Evolutionary conservation across 2,113 vertebrate genomes (phyloP), one percentile per base, ranked within the genome.

Genomic region (Prunella himalayana): DNA sequence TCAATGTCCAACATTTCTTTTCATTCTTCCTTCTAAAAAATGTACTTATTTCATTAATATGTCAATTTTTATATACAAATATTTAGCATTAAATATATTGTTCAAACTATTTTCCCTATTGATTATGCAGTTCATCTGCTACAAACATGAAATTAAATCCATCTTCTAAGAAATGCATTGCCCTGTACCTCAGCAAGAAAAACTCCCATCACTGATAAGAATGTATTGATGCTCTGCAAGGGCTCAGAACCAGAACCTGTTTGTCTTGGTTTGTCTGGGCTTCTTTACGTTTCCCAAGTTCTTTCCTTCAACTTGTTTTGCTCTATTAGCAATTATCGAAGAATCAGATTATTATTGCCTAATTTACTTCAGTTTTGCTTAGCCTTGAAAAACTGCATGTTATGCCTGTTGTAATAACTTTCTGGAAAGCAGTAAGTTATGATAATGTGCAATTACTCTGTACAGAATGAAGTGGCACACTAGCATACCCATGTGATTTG

Each of bases 291-390:
- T 73, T 73, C 31, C 16, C 24, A 63, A 28, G 5, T 30, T 82
- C 19, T 39, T 61, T 28, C 8, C 30, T 82, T 71, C 30, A 42
- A 5, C 17, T 63, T 59, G 6, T 68, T 80, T 83, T 72, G 8
- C n/a, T 44, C 9, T 41, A 63, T 76, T 54, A 35, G 12, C 24
- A 76, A 49, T 66, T 76, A 28, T 28, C 0, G 1, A 63, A 27
- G 37, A 63, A 53, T 31, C n/a, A 66, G n/a, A 20, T 37, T 13
- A 27, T 41, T 71, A 41, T 50, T 65, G 16, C 18, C 14, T 35
- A 49, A 63, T 76, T 80, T 44, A 44, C 31, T 88, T 66, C 63
- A 28, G 17, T 86, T 94, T 80, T 83, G 8, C 28, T 83, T 76
- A 72, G 24, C 57, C 76, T 44, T 86, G 39, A 63, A 71, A 50